Percentiles rank a stretch among this genome's conserved stretches.
phyloP scores from a whole-genome alignment of 1,140 invertebrate genomes.

The Pseudobourletiella spinata region DNA sequence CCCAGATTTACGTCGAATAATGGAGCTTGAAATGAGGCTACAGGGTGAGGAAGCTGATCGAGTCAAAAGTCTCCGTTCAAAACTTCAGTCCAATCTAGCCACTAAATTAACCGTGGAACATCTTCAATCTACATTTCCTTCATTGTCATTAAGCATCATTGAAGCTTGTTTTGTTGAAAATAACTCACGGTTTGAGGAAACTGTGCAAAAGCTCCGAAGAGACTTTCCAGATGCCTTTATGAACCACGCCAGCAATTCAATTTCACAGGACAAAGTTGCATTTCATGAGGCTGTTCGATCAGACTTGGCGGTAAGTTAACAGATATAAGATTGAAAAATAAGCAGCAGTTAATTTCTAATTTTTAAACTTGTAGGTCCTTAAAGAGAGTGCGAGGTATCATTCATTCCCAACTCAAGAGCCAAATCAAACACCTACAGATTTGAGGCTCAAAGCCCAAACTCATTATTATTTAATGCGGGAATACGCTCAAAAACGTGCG shows the following conservation, averaged over 20 bases:
- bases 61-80: not conserved
- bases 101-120: not conserved
- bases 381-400: too few relatives aligned
- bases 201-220: not conserved
- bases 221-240: not conserved
- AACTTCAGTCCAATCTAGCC: slow-evolving; percentile 1
- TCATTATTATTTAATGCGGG: not conserved
- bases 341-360: too few relatives aligned
- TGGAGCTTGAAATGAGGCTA: slow-evolving; percentile 7
- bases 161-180: not conserved
- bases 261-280: not conserved
- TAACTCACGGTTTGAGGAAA: not conserved
- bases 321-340: not conserved
- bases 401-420: too few relatives aligned
- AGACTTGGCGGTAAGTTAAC: not conserved
- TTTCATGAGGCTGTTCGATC: not conserved
- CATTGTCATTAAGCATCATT: not conserved
- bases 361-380: too few relatives aligned
- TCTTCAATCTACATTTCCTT: slow-evolving; percentile 8
- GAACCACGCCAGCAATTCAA: not conserved
- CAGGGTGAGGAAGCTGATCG: not conserved
- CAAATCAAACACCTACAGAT: not conserved
- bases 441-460: not conserved
- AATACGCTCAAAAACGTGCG: not conserved
- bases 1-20: slow-evolving; percentile 8